Evolutionary conservation across 2,113 vertebrate genomes (phyloP).

Genomic region (Nothocercus nigrocapillus): DNA sequence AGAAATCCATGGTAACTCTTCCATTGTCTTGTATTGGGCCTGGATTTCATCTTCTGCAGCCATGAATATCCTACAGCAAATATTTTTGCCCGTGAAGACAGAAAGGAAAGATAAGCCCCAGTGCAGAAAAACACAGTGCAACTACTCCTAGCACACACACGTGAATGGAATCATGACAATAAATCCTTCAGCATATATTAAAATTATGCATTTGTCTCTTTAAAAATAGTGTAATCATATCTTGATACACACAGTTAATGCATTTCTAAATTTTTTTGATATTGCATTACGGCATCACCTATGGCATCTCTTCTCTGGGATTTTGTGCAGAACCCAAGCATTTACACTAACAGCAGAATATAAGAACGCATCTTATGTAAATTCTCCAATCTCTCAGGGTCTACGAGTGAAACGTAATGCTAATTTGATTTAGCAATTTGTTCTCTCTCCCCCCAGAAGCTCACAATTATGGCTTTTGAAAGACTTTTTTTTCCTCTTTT

Average conservation of each 20-base stretch:
- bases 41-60: constrained; percentile 28
- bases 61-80: constrained; percentile 17
- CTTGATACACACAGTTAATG: not conserved
- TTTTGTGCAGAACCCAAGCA: constrained; percentile 39
- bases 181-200: not conserved
- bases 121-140: not conserved
- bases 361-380: constrained; percentile 62
- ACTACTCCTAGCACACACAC: not conserved
- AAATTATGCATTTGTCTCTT: not conserved
- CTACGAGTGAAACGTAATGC: constrained; percentile 66
- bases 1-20: not conserved
- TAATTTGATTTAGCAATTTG: constrained; percentile 74
- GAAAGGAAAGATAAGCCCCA: not conserved
- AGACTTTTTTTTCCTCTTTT: constrained; percentile 45
- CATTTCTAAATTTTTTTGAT: not conserved
- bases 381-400: constrained; percentile 48
- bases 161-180: not conserved
- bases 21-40: not conserved
- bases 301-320: constrained; percentile 5
- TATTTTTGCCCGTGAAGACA: not conserved
- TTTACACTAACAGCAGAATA: constrained; percentile 50
- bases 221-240: not conserved
- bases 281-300: not conserved
- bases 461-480: constrained; percentile 53
- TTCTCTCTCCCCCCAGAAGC: constrained; percentile 56